These are phyloP conservation scores for Fulmarus glacialis DNA, from an alignment of 2,113 vertebrate genomes.

Conservation along the genomic window DNA sequence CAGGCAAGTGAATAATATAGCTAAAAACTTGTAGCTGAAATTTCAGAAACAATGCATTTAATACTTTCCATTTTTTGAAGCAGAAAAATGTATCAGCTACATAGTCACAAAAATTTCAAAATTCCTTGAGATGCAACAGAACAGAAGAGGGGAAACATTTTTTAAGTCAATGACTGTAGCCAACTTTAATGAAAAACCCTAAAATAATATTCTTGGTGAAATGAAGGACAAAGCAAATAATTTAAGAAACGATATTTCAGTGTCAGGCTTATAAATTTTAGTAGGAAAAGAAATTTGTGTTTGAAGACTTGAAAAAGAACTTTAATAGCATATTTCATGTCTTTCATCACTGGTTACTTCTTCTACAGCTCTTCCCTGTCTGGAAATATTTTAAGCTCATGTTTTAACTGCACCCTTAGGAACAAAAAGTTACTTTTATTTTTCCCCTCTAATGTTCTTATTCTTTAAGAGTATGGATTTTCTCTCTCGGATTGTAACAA, in stretches of 20 bases:
- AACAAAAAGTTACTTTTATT: conserved; percentile 43
- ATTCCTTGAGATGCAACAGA: not conserved
- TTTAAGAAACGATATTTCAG: not conserved
- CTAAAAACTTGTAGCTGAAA: not conserved
- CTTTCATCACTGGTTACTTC: not conserved
- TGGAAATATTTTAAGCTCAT: conserved; percentile 23
- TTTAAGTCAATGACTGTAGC: not conserved
- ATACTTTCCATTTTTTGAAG: not conserved
- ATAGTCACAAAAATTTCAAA: not conserved
- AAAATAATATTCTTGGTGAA: not conserved
- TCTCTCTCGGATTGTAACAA: not conserved
- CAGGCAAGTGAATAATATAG: not conserved
- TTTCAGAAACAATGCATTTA: not conserved
- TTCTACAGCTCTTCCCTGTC: not conserved
- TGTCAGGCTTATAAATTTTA: not conserved
- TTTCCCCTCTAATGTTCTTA: not conserved
- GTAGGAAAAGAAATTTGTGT: not conserved
- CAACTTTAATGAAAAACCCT: not conserved
- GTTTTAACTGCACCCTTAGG: conserved; percentile 4
- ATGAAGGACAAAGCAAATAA: not conserved
- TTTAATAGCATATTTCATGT: not conserved
- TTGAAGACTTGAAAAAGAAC: not conserved
- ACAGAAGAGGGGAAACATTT: not conserved
- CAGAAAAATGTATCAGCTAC: not conserved
- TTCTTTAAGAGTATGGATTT: conserved; percentile 43